A percentile compares a stretch with the other conserved stretches of the same genome.
phyloP scores from a whole-genome alignment of 2,888 invertebrate species.

The Liopterus haemorrhoidalis region DNA sequence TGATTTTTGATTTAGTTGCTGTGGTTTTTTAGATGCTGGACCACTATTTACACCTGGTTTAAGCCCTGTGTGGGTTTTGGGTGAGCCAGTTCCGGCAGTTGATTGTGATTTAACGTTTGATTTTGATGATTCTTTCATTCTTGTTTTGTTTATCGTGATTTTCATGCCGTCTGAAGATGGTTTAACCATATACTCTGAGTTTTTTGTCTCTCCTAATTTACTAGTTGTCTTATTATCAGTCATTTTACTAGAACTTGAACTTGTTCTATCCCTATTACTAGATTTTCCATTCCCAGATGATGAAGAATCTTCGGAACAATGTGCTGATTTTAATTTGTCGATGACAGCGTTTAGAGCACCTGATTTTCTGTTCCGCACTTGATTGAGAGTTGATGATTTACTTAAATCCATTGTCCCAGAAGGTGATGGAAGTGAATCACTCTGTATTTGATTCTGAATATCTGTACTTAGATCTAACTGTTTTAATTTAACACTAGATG shows the following conservation, averaged over 20 bases:
- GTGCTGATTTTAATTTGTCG: conserved; percentile 70
- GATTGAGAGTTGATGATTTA: conserved; percentile 55
- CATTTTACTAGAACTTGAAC: conserved; percentile 35
- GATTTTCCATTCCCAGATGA: conserved; percentile 42
- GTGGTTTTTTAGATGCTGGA: conserved; percentile 77
- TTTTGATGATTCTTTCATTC: conserved; percentile 62
- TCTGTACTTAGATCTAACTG: conserved; percentile 56
- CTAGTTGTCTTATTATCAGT: conserved; percentile 41
- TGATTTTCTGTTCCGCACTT: conserved; percentile 59
- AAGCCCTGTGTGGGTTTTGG: conserved; percentile 71
- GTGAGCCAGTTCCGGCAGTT: conserved; percentile 58
- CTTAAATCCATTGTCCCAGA: conserved; percentile 53
- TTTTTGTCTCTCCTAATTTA: conserved; percentile 52
- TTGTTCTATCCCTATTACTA: conserved; percentile 37
- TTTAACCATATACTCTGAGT: conserved; percentile 84
- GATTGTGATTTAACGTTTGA: conserved; percentile 38
- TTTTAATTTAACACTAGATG: conserved; percentile 60
- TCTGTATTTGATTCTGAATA: conserved; percentile 23
- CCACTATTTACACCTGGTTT: conserved; percentile 84
- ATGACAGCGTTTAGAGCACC: conserved; percentile 79
- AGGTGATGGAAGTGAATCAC: conserved; percentile 48
- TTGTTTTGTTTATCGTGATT: conserved; percentile 84
- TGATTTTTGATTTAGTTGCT: conserved; percentile 48
- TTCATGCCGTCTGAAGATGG: conserved; percentile 85
- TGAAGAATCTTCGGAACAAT: conserved; percentile 50